Conservation (phyloP, 1,140 invertebrate species). For the Pachypsylla venusta region DNA sequence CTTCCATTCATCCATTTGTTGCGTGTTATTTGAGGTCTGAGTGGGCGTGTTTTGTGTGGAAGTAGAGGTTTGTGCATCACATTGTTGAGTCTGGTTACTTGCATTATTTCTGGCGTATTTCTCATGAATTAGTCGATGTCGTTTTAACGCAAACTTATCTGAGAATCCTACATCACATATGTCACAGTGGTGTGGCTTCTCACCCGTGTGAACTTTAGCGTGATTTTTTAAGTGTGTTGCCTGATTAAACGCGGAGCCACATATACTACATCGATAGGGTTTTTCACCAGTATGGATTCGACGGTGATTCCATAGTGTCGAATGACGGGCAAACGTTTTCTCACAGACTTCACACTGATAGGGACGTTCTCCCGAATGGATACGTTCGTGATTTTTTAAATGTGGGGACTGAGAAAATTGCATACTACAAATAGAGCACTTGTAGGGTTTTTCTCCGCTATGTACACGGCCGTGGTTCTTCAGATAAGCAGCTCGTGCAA, state of each 20-base stretch:
- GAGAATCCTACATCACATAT: conserved; percentile 76
- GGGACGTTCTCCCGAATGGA: conserved; percentile 76
- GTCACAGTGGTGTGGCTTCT: conserved; percentile 42
- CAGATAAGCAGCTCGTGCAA: conserved; percentile 77
- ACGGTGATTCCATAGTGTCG: conserved; percentile 77
- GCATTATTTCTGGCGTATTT: conserved; percentile 47
- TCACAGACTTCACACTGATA: conserved; percentile 85
- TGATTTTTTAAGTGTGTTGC: conserved; percentile 77
- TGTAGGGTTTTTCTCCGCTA: conserved; percentile 63
- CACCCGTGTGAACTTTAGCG: conserved; percentile 41
- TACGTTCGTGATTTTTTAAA: conserved; percentile 81
- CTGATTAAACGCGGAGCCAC: conserved; percentile 69
- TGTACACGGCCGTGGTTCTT: conserved; percentile 84
- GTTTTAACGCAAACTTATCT: conserved; percentile 60
- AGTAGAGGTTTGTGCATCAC: background rate
- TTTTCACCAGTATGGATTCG: conserved; percentile 90
- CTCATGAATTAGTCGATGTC: conserved; percentile 60
- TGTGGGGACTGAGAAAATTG: conserved; percentile 78
- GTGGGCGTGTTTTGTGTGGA: background rate
- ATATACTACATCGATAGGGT: conserved; percentile 69
- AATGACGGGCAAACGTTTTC: conserved; percentile 73
- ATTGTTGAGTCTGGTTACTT: conserved; percentile 23
- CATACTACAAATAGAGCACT: conserved; percentile 74
- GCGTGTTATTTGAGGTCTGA: background rate
- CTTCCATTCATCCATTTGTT: conserved; percentile 22